phyloP scores from a whole-genome alignment of 2,797 vertebrate genomes.

The Choloepus didactylus region DNA sequence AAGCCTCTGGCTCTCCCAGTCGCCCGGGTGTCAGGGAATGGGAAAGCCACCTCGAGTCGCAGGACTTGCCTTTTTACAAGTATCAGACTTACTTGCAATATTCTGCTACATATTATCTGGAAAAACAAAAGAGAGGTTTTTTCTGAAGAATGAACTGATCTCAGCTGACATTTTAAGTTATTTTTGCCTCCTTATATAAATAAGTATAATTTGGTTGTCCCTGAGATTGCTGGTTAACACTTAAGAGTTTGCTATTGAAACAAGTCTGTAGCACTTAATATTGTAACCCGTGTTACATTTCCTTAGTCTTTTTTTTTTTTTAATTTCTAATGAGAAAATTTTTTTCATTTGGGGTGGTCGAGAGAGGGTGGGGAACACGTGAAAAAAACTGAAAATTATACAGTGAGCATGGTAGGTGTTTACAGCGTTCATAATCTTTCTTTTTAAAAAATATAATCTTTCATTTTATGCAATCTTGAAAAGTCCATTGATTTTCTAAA shows the following conservation, averaged over 20 bases:
- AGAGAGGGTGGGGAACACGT: not conserved
- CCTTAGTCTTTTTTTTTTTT: not conserved
- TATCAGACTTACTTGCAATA: not conserved
- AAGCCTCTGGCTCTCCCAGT: not conserved
- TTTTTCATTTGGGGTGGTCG: not conserved
- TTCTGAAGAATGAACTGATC: not conserved
- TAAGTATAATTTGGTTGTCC: not conserved
- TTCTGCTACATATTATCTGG: not conserved
- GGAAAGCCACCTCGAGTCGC: not conserved
- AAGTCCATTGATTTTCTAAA: not conserved
- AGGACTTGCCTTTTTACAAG: accelerated
- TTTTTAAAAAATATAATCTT: not conserved
- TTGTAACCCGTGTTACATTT: not conserved
- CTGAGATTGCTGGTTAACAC: not conserved
- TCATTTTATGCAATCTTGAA: not conserved
- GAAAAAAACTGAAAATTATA: not conserved
- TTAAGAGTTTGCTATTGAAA: not conserved
- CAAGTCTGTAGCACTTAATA: not conserved
- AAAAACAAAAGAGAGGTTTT: not conserved
- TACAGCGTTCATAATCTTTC: not conserved
- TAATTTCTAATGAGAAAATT: not conserved
- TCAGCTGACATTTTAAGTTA: not conserved
- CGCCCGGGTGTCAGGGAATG: not conserved
- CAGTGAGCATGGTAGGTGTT: not conserved
- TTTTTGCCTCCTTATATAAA: not conserved